Conservation (phyloP, 2,797 vertebrate genomes). For the Sebastes diploproa region DNA sequence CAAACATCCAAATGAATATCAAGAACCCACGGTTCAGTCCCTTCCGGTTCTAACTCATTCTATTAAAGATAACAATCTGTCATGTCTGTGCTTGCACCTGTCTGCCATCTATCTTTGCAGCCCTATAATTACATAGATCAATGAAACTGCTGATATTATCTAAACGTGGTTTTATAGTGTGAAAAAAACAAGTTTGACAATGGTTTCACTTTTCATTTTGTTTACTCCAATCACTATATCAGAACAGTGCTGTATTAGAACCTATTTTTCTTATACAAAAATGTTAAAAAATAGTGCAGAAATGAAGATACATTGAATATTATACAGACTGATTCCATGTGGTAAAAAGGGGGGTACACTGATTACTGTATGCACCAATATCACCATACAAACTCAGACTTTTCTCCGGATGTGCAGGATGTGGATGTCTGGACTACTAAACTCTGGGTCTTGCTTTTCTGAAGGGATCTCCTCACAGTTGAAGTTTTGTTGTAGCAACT, state of each 20-base stretch:
- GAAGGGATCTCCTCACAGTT: conserved; percentile 87
- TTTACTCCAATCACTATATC: not conserved
- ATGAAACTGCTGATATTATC: not conserved
- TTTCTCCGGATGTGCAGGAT: conserved; percentile 83
- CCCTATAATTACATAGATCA: not conserved
- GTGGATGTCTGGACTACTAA: conserved; percentile 93
- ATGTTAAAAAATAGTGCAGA: not conserved
- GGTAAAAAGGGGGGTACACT: not conserved
- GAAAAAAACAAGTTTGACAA: not conserved
- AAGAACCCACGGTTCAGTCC: too few relatives aligned
- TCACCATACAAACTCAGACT: conserved; percentile 23
- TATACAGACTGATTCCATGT: not conserved
- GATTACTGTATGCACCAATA: not conserved
- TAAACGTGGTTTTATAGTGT: not conserved
- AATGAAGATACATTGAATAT: not conserved
- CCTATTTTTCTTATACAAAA: not conserved
- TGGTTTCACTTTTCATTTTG: not conserved
- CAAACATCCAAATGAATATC: not conserved
- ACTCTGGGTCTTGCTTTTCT: conserved; percentile 92
- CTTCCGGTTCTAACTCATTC: not conserved
- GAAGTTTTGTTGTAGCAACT: conserved; percentile 91
- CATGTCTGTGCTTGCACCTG: not conserved
- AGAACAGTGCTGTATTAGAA: not conserved
- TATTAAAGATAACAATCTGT: not conserved
- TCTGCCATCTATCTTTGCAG: conserved; percentile 22